Evolutionary conservation across 2,888 invertebrate genomes (phyloP).

Genomic region (Pheosia tremula): DNA sequence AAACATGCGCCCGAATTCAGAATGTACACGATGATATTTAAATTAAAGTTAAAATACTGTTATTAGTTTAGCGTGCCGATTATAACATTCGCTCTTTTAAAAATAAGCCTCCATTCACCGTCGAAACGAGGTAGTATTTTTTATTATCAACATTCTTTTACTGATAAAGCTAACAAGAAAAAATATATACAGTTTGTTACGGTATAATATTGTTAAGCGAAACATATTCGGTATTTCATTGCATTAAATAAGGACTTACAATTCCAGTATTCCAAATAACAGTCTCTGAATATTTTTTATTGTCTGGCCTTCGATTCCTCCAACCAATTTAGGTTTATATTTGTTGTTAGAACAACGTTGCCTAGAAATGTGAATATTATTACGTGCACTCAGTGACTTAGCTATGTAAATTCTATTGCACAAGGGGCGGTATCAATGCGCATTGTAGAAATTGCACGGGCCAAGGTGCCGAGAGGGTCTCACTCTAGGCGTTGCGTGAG

Average conservation of each 20-base stretch:
- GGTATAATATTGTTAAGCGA: too few species aligned
- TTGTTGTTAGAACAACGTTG: constrained; percentile 17
- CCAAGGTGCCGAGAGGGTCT: constrained; percentile 25
- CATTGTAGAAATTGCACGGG: constrained; percentile 35
- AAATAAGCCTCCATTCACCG: background rate
- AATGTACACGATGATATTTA: constrained; percentile 29
- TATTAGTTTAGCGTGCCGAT: background rate
- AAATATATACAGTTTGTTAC: too few species aligned
- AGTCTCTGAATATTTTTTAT: background rate
- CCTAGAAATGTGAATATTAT: constrained; percentile 22
- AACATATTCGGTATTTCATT: too few species aligned
- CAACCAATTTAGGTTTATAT: constrained; percentile 11
- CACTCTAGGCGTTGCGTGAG: constrained; percentile 27
- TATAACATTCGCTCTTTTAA: background rate
- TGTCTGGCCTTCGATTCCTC: background rate
- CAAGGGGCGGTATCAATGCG: constrained; percentile 20
- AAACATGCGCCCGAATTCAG: constrained; percentile 39
- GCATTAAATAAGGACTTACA: too few species aligned
- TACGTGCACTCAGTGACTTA: constrained; percentile 20
- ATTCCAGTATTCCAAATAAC: background rate
- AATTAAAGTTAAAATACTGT: constrained; percentile 7
- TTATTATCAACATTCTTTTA: too few species aligned
- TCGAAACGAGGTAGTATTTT: background rate
- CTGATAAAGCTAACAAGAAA: too few species aligned
- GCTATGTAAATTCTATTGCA: constrained; percentile 27